These are phyloP conservation scores for Remorina albescens DNA, from an alignment of 2,797 vertebrate species.

Conservation along the genomic window DNA sequence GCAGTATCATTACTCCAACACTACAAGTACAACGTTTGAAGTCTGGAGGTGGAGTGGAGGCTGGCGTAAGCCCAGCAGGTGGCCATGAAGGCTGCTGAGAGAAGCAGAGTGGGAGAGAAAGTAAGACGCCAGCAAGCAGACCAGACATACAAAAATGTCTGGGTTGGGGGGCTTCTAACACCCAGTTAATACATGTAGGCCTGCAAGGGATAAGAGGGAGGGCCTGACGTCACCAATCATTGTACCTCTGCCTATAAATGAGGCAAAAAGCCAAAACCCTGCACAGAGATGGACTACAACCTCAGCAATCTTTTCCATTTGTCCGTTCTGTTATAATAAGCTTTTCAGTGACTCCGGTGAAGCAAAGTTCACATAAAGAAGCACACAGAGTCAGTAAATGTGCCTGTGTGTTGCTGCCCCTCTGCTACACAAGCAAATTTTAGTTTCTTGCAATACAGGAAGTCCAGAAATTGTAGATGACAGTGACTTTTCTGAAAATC, in stretches of 20 bases:
- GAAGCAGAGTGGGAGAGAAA: constrained; percentile 53
- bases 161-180: constrained; percentile 35
- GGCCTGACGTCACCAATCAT: background rate
- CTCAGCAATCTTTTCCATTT: constrained; percentile 51
- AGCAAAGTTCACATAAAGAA: constrained; percentile 52
- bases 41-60: constrained; percentile 59
- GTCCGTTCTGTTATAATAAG: constrained; percentile 54
- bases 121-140: constrained; percentile 51
- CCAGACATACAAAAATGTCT: constrained; percentile 50
- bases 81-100: constrained; percentile 69
- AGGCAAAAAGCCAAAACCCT: constrained; percentile 19
- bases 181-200: constrained; percentile 18
- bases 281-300: background rate
- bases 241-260: constrained; percentile 12
- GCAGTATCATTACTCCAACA: constrained; percentile 29
- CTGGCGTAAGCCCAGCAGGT: constrained; percentile 73
- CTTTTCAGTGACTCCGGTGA: constrained; percentile 39
- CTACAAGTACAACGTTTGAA: constrained; percentile 64
- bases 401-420: constrained; percentile 7
- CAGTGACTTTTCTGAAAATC: constrained; percentile 14
- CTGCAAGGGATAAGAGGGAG: background rate
- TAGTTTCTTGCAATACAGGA: constrained; percentile 29
- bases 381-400: constrained; percentile 16
- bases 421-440: constrained; percentile 6
- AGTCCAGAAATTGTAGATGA: constrained; percentile 18